Evolutionary conservation across 2,888 invertebrate genomes (phyloP).

Genomic region (Monoplex corrugatus): DNA sequence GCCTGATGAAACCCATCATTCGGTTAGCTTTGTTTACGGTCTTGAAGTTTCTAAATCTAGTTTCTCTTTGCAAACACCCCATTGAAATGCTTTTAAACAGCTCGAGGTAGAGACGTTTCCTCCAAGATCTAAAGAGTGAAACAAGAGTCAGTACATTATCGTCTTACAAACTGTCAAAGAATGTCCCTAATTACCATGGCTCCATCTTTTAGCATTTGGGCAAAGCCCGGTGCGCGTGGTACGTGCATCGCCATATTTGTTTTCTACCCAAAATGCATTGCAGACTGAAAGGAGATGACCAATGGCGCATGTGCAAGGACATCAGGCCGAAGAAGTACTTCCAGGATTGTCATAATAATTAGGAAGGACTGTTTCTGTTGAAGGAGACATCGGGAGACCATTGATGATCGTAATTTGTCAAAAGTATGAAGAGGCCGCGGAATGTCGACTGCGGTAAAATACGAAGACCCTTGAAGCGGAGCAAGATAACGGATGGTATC

Average conservation of each 20-base stretch:
- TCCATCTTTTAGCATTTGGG: constrained; percentile 98
- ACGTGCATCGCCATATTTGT: constrained; percentile 95
- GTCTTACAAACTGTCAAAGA: no score
- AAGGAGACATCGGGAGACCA: constrained; percentile 47
- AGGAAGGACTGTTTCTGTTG: constrained; percentile 56
- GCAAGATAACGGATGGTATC: constrained; percentile 98
- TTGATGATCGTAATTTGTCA: constrained; percentile 55
- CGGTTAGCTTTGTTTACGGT: no score
- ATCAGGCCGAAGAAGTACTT: constrained; percentile 61
- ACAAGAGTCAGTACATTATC: no score
- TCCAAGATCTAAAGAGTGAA: no score
- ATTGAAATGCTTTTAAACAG: no score
- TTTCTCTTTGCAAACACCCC: no score
- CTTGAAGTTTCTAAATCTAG: no score
- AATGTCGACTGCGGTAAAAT: constrained; percentile 98
- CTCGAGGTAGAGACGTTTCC: no score
- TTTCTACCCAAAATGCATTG: constrained; percentile 59
- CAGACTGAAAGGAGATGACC: constrained; percentile 46
- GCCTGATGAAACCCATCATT: no score
- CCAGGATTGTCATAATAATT: constrained; percentile 66
- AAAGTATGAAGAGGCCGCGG: constrained; percentile 94
- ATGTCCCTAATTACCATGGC: constrained; percentile 88
- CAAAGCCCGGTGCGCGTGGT: constrained; percentile 96
- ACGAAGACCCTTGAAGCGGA: constrained; percentile 95
- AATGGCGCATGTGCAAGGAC: constrained; percentile 63